Percentiles rank a stretch among this genome's conserved stretches.
phyloP scores from a whole-genome alignment of 92 coral and sea anemone genomes.

The Siderastrea siderea region DNA sequence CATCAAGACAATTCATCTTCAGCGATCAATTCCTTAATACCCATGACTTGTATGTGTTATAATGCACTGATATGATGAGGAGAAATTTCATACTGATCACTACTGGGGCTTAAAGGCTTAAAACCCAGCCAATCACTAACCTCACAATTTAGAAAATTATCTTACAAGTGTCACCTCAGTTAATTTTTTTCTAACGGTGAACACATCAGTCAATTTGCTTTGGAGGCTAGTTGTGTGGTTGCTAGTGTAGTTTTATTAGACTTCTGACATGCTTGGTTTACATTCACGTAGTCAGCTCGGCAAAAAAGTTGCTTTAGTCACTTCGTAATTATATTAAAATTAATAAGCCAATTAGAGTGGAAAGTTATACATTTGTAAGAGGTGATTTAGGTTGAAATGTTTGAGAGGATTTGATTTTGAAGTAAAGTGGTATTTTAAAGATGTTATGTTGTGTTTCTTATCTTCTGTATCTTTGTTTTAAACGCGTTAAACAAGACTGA shows the following conservation, averaged over 20 bases:
- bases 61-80: too few species aligned
- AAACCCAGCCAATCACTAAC: neutral
- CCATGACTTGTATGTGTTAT: too few species aligned
- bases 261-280: too few species aligned
- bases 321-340: neutral
- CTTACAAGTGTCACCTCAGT: neutral
- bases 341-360: neutral
- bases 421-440: neutral
- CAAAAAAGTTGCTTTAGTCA: neutral
- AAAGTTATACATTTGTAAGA: neutral
- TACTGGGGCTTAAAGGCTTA: too few species aligned
- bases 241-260: too few species aligned
- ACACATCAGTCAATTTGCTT: neutral
- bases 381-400: neutral
- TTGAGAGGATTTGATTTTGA: neutral
- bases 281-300: too few species aligned
- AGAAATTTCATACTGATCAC: too few species aligned
- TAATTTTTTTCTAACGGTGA: neutral
- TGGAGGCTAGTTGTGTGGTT: neutral
- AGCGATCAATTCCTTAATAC: too few species aligned
- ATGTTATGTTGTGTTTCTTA: neutral
- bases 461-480: neutral
- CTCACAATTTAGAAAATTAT: neutral
- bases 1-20: too few species aligned
- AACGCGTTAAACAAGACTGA: too few species aligned